These are phyloP conservation scores for Sphenodon punctatus DNA, from an alignment of 2,797 vertebrate genomes.

Conservation along the genomic window DNA sequence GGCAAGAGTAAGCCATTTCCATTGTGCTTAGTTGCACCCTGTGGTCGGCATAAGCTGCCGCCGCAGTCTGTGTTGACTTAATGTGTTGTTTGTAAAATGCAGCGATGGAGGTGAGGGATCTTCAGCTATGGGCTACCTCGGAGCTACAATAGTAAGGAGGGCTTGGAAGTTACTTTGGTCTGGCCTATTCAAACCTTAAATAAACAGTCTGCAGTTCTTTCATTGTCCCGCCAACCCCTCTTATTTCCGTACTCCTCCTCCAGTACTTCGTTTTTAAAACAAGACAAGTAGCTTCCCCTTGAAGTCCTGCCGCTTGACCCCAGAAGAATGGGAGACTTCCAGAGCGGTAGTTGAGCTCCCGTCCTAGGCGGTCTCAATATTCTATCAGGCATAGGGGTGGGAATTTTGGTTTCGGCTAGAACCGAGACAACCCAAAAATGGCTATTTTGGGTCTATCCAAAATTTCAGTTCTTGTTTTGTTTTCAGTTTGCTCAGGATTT, in stretches of 20 bases:
- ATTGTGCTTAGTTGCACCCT: slow-evolving; percentile 44
- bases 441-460: no score
- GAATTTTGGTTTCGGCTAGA: no score
- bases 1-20: slow-evolving; percentile 44
- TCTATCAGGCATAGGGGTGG: no score
- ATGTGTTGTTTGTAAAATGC: slow-evolving; percentile 55
- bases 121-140: not conserved
- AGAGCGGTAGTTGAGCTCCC: no score
- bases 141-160: not conserved
- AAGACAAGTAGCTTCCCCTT: no score
- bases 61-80: slow-evolving; percentile 48
- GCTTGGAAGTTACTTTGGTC: not conserved
- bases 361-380: no score
- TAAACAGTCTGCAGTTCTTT: not conserved
- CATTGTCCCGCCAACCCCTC: not conserved
- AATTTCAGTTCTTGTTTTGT: no score
- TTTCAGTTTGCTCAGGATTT: no score
- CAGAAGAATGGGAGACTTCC: no score
- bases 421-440: no score
- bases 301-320: no score
- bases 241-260: not conserved
- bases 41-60: slow-evolving; percentile 60
- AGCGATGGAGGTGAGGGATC: slow-evolving; percentile 21
- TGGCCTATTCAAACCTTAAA: not conserved
- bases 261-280: no score